Conservation (phyloP, 2,113 vertebrate genomes). For the Notarius quadriscutis region DNA sequence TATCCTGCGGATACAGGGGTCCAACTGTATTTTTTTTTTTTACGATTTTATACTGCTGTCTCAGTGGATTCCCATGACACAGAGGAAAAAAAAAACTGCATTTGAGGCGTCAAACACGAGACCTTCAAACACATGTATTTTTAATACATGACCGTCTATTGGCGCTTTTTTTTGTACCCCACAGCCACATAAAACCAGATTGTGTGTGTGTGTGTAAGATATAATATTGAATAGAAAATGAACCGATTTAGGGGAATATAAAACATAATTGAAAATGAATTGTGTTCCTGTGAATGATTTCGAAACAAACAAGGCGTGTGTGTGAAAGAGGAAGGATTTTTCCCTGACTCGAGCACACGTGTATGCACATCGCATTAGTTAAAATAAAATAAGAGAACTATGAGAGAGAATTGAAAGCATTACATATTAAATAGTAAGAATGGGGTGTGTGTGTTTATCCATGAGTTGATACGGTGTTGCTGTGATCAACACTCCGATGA, state of each 20-base stretch:
- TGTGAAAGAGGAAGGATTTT: constrained; percentile 38
- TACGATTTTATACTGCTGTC: neutral
- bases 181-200: neutral
- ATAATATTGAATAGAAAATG: neutral
- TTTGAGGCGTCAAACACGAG: neutral
- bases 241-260: no score
- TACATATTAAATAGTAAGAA: neutral
- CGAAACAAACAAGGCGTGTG: neutral
- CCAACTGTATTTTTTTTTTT: no score
- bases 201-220: neutral
- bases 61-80: neutral
- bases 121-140: neutral
- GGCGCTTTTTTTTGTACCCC: neutral
- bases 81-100: neutral
- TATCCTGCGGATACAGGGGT: no score
- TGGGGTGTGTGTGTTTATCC: neutral
- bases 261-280: neutral
- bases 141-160: neutral
- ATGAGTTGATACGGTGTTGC: neutral
- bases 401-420: constrained; percentile 20
- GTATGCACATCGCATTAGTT: constrained; percentile 5
- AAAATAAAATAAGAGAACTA: constrained; percentile 26
- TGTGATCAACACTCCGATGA: neutral
- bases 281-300: constrained; percentile 10
- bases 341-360: constrained; percentile 9